A percentile compares a stretch with the other conserved stretches of the same genome.
phyloP scores from a whole-genome alignment of 2,888 invertebrate species.

The Calameuta filiformis region DNA sequence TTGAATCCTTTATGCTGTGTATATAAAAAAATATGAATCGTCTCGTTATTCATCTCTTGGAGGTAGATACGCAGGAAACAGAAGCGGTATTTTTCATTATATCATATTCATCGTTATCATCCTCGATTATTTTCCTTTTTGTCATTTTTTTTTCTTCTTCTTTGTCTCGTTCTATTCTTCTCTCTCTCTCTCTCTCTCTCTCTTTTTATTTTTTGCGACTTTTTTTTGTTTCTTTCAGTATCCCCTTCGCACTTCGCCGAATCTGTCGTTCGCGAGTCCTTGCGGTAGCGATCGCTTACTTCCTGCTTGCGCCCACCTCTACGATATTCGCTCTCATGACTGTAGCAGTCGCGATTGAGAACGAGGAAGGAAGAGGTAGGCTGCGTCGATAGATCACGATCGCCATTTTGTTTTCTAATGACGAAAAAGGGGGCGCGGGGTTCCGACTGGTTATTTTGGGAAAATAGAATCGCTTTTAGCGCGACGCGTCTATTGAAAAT shows the following conservation, averaged over 20 bases:
- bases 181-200: not conserved
- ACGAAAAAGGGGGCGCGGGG: not conserved
- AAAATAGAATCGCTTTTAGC: not conserved
- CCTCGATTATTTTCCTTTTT: slow-evolving; percentile 5
- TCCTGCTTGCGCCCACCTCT: not conserved
- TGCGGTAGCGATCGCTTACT: not conserved
- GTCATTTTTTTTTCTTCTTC: slow-evolving; percentile 9
- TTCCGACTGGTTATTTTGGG: not conserved
- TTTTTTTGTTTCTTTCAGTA: slow-evolving; percentile 4
- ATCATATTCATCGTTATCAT: slow-evolving; percentile 14
- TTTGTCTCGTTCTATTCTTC: not conserved
- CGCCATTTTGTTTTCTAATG: not conserved
- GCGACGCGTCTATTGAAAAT: not conserved
- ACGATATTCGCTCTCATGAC: not conserved
- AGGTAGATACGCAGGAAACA: slow-evolving; percentile 61
- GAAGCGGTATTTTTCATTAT: slow-evolving; percentile 48
- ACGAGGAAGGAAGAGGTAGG: not conserved
- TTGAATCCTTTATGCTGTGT: slow-evolving; percentile 20
- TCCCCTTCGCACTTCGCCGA: slow-evolving; percentile 2
- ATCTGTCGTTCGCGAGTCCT: not conserved
- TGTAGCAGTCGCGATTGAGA: not conserved
- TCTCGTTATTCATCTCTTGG: slow-evolving; percentile 52
- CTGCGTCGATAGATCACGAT: not conserved
- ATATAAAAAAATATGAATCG: slow-evolving; percentile 59
- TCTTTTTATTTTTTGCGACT: not conserved